A percentile compares a stretch with the other conserved stretches of the same genome.
phyloP scores from a whole-genome alignment of 2,888 invertebrate species.

The Drosophila demipolita region DNA sequence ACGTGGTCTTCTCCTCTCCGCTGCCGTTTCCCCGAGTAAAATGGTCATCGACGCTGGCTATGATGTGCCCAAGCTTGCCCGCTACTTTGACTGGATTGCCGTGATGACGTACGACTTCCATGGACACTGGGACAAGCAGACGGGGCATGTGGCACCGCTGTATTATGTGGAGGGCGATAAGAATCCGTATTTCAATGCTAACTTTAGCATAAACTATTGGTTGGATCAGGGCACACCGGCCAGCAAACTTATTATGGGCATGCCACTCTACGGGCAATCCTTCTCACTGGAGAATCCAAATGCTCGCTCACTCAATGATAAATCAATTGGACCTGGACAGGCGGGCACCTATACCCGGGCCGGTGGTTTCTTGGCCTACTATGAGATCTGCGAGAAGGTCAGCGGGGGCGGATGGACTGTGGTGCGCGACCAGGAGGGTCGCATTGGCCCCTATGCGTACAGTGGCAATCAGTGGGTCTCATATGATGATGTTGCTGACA shows the following conservation, averaged over 20 bases:
- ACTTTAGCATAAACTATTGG: constrained; percentile 91
- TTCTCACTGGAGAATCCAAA: constrained; percentile 88
- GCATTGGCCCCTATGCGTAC: constrained; percentile 91
- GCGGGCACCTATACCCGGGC: constrained; percentile 89
- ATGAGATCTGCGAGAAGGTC: constrained; percentile 90
- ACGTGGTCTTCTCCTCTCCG: constrained; percentile 88
- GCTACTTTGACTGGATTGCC: constrained; percentile 91
- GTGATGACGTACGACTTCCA: constrained; percentile 94
- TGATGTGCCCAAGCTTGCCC: constrained; percentile 88
- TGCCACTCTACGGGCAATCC: constrained; percentile 92
- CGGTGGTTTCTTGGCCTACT: constrained; percentile 91
- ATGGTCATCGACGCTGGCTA: constrained; percentile 90
- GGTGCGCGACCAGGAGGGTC: constrained; percentile 87
- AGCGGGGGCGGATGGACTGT: constrained; percentile 87
- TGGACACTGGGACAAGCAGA: constrained; percentile 90
- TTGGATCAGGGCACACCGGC: constrained; percentile 88
- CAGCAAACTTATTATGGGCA: constrained; percentile 89
- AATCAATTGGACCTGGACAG: constrained; percentile 88
- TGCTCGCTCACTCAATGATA: constrained; percentile 87
- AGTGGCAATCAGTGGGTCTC: constrained; percentile 92
- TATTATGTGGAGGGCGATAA: constrained; percentile 88
- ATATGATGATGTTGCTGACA: constrained; percentile 89
- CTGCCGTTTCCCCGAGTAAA: constrained; percentile 90
- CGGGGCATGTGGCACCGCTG: constrained; percentile 91
- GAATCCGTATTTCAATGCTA: constrained; percentile 89